Evolutionary conservation across 2,888 invertebrate genomes (phyloP), one percentile per base, ranked within the genome.

Genomic region (Bhutanitis thaidina): DNA sequence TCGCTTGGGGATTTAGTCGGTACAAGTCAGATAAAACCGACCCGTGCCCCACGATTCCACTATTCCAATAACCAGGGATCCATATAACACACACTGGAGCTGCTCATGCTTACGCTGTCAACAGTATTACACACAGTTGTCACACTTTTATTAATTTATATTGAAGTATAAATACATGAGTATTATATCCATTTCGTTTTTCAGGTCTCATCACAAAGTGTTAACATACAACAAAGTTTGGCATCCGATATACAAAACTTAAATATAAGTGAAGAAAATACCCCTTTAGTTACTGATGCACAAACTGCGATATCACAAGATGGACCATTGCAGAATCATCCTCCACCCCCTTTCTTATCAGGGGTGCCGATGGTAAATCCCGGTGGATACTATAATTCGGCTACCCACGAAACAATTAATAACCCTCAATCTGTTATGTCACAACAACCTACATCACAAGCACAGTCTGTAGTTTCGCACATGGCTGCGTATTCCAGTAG

Each of bases 331-430:
- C 60, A 62, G 34, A 67, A 53, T 62, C 45, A 55, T 50, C 54
- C 77, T 8, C 86, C 88, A 40, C 86, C 90, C 40, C 85, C 88
- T 34, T 90, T 88, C 63, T 74, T 87, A 53, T 77, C 88, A 27
- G 91, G 90, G 58, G 88, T 92, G 7, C 90, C 90, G 27, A 82
- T 90, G 74, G 90, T 91, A 16, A 90, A 87, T 52, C 86, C 90
- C 29, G 76, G 77, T 60, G 64, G 71, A 65, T 52, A 49, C 37
- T 40, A 53, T 36, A 49, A 50, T 54, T 58, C 49, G 52, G 56
- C 39, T 43, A 56, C 52, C 57, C 74, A 58, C 50, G 64, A 59
- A 43, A 61, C 5, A 3, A 20, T 20, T 20, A 20, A 63, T 49
- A 43, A 53, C 15, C 54, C 58, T 58, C 65, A 58, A 47, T 60